These are phyloP conservation scores for Furnarius figulus DNA, from an alignment of 2,113 vertebrate species.

Conservation along the genomic window DNA sequence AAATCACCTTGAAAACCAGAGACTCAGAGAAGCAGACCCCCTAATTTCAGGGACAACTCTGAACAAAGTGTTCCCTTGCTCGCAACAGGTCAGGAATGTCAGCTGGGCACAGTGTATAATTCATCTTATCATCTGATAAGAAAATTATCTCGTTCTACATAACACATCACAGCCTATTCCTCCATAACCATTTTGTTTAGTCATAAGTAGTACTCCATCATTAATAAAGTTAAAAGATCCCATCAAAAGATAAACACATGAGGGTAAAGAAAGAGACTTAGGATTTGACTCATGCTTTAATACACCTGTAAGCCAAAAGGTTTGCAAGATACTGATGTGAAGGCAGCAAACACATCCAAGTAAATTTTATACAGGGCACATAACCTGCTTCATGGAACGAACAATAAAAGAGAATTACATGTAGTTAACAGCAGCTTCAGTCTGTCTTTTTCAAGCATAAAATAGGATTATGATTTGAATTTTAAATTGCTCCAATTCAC, in stretches of 20 bases:
- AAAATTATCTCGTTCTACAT: neutral
- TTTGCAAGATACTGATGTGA: neutral
- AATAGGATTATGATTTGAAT: neutral
- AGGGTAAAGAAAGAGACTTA: neutral
- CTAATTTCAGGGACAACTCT: neutral
- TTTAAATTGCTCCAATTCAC: neutral
- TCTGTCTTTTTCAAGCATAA: neutral
- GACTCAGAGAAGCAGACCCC: neutral
- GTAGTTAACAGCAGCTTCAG: neutral
- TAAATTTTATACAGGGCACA: neutral
- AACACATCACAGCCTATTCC: neutral
- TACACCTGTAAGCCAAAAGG: neutral
- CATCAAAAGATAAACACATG: neutral
- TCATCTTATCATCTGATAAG: neutral
- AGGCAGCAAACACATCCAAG: neutral
- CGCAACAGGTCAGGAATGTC: neutral
- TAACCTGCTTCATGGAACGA: neutral
- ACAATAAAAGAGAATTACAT: neutral
- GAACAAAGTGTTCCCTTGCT: neutral
- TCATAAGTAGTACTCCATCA: neutral
- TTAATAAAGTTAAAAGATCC: neutral
- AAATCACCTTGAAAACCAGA: neutral
- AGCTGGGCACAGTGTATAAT: accelerated
- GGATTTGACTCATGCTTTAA: neutral
- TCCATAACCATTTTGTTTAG: neutral